Conservation (phyloP, 2,113 vertebrate species). For the Myodes glareolus region DNA sequence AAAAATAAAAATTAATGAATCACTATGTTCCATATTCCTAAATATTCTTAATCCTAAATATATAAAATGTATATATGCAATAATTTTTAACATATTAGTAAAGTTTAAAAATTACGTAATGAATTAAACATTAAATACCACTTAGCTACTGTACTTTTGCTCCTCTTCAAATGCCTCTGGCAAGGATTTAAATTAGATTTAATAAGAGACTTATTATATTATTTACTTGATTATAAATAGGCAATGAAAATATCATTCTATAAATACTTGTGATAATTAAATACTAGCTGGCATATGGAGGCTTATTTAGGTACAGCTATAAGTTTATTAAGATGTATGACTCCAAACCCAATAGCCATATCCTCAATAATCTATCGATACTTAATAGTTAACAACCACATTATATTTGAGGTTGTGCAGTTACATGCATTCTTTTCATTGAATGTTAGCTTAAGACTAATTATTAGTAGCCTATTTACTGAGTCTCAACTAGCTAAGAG, state of each 20-base stretch:
- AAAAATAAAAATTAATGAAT: conserved; percentile 38
- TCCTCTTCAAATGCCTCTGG: conserved; percentile 67
- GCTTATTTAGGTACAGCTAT: conserved; percentile 65
- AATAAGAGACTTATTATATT: conserved; percentile 80
- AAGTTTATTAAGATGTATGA: conserved; percentile 79
- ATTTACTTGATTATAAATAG: conserved; percentile 81
- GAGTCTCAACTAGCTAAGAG: conserved; percentile 82
- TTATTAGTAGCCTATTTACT: conserved; percentile 86
- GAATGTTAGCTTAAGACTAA: conserved; percentile 82
- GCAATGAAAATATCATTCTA: conserved; percentile 74
- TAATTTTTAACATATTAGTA: conserved; percentile 66
- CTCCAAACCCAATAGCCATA: conserved; percentile 58
- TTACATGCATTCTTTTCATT: conserved; percentile 80
- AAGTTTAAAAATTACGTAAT: conserved; percentile 69
- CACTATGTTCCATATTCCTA: neutral
- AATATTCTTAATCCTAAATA: conserved; percentile 59
- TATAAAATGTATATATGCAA: neutral
- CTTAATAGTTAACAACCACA: conserved; percentile 72
- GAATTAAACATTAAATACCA: conserved; percentile 74
- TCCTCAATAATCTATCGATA: conserved; percentile 73
- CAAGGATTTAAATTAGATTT: conserved; percentile 79
- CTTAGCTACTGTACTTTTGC: conserved; percentile 53
- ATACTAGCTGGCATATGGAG: conserved; percentile 66
- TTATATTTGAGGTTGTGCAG: conserved; percentile 74
- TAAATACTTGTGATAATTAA: conserved; percentile 82